Evolutionary conservation across 2,888 invertebrate species (phyloP).

Genomic region (Mesorhabditis sp.): DNA sequence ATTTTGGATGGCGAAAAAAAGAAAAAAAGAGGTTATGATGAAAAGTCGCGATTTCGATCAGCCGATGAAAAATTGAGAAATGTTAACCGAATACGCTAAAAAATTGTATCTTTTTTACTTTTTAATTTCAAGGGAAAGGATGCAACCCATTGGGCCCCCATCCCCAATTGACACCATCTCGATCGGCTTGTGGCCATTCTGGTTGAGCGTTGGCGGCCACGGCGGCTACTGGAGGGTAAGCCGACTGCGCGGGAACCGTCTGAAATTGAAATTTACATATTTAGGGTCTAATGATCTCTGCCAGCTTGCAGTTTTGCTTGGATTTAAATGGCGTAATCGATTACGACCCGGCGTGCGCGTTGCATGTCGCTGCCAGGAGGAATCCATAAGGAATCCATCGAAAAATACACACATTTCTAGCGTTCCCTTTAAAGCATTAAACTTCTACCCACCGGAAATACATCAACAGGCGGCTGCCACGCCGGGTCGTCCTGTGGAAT

Average conservation of each 20-base stretch:
- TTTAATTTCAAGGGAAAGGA: no score
- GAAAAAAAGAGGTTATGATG: no score
- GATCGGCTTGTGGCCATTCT: neutral
- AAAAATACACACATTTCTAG: neutral
- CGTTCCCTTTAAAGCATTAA: no score
- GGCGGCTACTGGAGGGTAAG: neutral
- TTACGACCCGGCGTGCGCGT: no score
- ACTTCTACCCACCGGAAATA: neutral
- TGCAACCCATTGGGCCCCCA: no score
- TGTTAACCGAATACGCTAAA: no score
- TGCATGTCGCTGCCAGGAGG: no score
- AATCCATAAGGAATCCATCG: neutral
- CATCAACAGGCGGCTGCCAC: neutral
- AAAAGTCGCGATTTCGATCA: no score
- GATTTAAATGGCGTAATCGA: no score
- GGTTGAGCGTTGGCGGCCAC: neutral
- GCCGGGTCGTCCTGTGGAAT: conserved; percentile 18
- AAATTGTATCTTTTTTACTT: no score
- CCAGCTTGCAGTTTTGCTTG: neutral
- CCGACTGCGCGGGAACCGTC: neutral
- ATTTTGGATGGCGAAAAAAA: no score
- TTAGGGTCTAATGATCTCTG: neutral
- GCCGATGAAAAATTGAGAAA: no score
- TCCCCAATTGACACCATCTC: neutral
- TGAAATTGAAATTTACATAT: neutral